Evolutionary conservation across 64 coral and sea anemone species (phyloP), one percentile per base, ranked within the genome.

Genomic region (Anthopleura sola): DNA sequence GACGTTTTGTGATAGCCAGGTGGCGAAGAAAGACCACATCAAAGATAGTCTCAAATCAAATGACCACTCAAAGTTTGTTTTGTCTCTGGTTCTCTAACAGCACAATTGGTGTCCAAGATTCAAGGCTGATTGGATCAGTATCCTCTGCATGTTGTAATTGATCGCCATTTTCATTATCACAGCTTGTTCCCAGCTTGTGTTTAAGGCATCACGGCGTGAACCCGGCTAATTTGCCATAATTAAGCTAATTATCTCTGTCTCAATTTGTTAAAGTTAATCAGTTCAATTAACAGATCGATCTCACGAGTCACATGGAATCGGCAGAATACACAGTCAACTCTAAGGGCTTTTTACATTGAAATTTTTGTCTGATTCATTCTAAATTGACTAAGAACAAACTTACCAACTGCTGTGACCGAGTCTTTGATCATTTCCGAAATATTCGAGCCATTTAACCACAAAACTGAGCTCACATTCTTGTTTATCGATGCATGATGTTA

Each of bases 231-330:
- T 76, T 75, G 60, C 51, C 57, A 68, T 91, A 74, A 91, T 91
- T 88, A 85, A 81, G 64, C 78, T 91, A 91, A 95, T 85, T 68
- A 95, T 55, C 75, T 85, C 84, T 88, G 74, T 91, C 77, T 85
- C 40, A 83, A 85, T 75, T 68, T 87, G 86, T 95, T 85, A 91
- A 69, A 78, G 88, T 69, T 50, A 90, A 84, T 88, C 48, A 91
- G 56, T 68, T 84, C 81, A 39, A 36, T 87, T 91, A 77, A 87
- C 55, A 47, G n/a, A n/a, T n/a, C 37, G 46, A n/a, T 46, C 50
- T 51, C 55, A 83, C 60, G 49, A 57, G 15, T n/a, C 66, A 71
- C 66, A 29, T 71, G 31, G 14, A 71, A 32, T 71, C 29, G 58
- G 26, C 26, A 71, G 24, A 71, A 28, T 6, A 71, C n/a, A 71